phyloP scores from a whole-genome alignment of 2,888 invertebrate genomes.

The Tipula unca region DNA sequence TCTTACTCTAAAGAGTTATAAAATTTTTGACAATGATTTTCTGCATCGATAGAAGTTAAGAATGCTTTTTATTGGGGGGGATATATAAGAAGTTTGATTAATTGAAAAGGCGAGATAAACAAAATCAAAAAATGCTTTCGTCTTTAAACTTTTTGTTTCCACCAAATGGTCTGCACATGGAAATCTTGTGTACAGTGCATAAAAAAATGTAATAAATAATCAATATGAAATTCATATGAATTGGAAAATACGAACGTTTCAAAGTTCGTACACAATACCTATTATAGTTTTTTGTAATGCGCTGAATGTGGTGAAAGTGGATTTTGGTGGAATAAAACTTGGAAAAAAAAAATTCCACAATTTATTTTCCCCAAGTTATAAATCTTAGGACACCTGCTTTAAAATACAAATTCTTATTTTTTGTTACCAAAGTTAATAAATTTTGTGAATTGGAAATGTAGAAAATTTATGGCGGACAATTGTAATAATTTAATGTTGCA shows the following conservation, averaged over 20 bases:
- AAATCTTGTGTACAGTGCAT: not conserved
- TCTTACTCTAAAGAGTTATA: not conserved
- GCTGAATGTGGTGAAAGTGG: not conserved
- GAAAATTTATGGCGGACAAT: not conserved
- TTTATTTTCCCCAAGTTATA: not conserved
- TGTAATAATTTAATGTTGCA: not conserved
- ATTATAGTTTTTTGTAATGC: not conserved
- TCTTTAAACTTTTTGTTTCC: not conserved
- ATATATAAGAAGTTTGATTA: not conserved
- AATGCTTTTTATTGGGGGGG: not conserved
- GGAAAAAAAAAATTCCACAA: not conserved
- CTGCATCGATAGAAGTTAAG: not conserved
- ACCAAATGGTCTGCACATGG: not conserved
- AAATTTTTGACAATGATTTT: not conserved
- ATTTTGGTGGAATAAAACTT: not conserved
- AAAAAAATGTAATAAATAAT: not conserved
- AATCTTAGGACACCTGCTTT: constrained; percentile 1
- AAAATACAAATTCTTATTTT: not conserved
- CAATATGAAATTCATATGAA: not conserved
- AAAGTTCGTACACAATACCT: not conserved
- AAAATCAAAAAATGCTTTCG: not conserved
- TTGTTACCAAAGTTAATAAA: not conserved
- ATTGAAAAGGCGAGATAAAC: not conserved
- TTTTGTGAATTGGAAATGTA: not conserved
- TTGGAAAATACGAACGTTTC: not conserved